Conservation (phyloP, 2,113 vertebrate species). For the Microtus richardsoni region DNA sequence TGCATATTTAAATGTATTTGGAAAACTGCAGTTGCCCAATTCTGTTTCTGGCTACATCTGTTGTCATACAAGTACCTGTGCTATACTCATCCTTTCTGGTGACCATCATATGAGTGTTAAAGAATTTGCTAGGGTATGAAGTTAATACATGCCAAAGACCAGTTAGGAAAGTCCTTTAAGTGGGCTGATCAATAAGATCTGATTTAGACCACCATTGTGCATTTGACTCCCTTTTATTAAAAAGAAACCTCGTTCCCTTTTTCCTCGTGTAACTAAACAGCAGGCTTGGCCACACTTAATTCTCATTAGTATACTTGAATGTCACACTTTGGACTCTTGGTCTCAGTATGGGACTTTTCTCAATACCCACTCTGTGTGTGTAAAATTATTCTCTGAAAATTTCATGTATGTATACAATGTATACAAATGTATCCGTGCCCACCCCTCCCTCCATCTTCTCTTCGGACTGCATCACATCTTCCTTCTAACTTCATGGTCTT, state of each 20-base stretch:
- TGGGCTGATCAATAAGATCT: neutral
- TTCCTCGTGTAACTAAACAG: constrained; percentile 27
- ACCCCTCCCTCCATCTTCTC: too few relatives aligned
- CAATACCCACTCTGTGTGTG: neutral
- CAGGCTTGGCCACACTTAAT: neutral
- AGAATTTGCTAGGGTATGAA: constrained; percentile 28
- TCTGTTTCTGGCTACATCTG: constrained; percentile 7
- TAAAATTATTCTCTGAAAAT: neutral
- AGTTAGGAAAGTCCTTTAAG: neutral
- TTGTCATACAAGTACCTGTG: neutral
- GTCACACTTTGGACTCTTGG: neutral
- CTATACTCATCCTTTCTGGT: neutral
- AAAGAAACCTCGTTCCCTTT: neutral
- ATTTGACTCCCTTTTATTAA: neutral
- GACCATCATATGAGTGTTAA: neutral
- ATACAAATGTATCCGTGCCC: neutral
- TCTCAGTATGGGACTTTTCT: constrained; percentile 5
- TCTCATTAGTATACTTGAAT: neutral
- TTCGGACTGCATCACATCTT: too few relatives aligned
- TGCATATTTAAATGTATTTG: constrained; percentile 6
- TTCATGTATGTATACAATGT: neutral
- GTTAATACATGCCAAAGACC: neutral
- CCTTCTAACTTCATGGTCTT: neutral
- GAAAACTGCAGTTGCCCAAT: neutral
- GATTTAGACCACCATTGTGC: neutral